Evolutionary conservation across 1,140 invertebrate genomes (phyloP).

Genomic region (Maniola jurtina): DNA sequence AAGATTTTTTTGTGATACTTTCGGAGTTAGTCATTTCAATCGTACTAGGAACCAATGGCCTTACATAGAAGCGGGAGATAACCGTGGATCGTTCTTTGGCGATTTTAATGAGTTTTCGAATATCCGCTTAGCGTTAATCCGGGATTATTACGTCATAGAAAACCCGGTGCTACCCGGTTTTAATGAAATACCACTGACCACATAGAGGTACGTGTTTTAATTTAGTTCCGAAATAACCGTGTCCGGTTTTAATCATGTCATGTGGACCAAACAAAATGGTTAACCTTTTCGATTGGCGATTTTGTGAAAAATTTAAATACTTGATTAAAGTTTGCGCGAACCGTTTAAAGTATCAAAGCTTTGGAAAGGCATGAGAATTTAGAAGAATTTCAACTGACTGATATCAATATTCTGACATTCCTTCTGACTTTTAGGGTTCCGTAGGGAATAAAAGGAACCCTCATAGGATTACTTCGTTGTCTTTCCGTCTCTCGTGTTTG

Average conservation of each 20-base stretch:
- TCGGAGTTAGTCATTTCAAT: constrained; percentile 21
- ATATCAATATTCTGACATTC: too few species aligned
- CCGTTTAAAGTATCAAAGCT: too few species aligned
- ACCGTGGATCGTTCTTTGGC: constrained; percentile 35
- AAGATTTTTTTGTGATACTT: not conserved
- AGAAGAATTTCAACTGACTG: too few species aligned
- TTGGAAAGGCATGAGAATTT: too few species aligned
- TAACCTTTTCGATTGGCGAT: constrained; percentile 26
- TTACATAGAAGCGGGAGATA: constrained; percentile 20
- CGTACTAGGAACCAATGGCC: constrained; percentile 25
- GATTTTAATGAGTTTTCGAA: constrained; percentile 46
- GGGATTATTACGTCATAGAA: constrained; percentile 44
- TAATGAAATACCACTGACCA: constrained; percentile 37
- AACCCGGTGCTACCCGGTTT: constrained; percentile 33
- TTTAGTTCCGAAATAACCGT: constrained; percentile 37
- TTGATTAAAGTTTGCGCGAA: not conserved
- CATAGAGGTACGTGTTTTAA: constrained; percentile 40
- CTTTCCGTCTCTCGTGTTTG: too few species aligned
- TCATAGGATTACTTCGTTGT: too few species aligned
- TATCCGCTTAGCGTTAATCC: constrained; percentile 37
- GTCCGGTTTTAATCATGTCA: constrained; percentile 12
- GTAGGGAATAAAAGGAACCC: too few species aligned
- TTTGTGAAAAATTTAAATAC: not conserved
- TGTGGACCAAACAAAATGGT: constrained; percentile 16
- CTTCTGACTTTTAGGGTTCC: too few species aligned